Evolutionary conservation across 2,113 vertebrate genomes (phyloP), one percentile per base, ranked within the genome.

Genomic region (Columba janthina): DNA sequence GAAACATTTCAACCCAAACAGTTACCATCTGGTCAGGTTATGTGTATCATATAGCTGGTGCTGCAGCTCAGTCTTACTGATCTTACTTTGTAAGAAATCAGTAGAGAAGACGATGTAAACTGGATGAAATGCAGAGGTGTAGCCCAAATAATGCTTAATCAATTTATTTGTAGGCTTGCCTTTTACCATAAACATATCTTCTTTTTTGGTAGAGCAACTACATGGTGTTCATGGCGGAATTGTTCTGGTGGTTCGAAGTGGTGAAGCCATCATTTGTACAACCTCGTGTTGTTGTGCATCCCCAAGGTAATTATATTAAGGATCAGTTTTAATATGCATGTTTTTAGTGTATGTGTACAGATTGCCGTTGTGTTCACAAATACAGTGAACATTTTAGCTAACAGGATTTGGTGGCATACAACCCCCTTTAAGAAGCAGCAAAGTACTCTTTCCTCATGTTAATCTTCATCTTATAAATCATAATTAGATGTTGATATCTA

Each of bases 211-310:
- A 99, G 99, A 99, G 98, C 91, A 99, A 99, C 97, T 99, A 99
- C 97, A 98, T 99, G 98, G 99, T 99, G 90, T 99, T 99, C 97
- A 98, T 99, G 99, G 99, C 99, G 74, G 99, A 99, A 93, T 98
- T 99, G 82, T 99, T 99, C 96, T 99, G 98, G 98, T 99, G 99
- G 99, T 99, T 99, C 91, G 99, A 99, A 97, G 99, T 99, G 18
- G 99, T 99, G 82, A 99, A 99, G 96, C 99, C 99, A 3, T 98
- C 99, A 4, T 99, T 99, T 96, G 99, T 99, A 56, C 98, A 99
- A 22, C 99, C 99, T 60, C 98, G 98, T 78, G 96, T 97, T 78
- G 96, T 98, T 83, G 94, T 83, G 58, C 90, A 98, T 46, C 96
- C 95, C 13, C 98, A 98, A 98, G 98, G 97, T 99, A 98, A 96